Evolutionary conservation across 2,797 vertebrate genomes (phyloP).

Genomic region (Squalus acanthias): DNA sequence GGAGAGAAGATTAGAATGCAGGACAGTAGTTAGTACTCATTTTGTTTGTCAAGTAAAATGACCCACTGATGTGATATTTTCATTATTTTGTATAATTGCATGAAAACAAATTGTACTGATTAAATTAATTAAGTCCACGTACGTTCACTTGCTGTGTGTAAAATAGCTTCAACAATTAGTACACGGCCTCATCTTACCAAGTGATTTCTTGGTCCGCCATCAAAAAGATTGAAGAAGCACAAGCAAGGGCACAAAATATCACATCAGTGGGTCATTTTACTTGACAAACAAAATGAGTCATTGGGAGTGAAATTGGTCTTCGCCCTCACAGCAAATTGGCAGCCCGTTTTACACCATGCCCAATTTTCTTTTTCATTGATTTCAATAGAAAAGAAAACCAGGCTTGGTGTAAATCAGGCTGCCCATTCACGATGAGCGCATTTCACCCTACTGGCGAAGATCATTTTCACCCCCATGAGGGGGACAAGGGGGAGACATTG

Average conservation of each 20-base stretch:
- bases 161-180: neutral
- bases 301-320: neutral
- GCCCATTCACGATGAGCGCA: neutral
- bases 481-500: neutral
- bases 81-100: neutral
- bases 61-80: neutral
- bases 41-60: neutral
- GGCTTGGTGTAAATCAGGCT: neutral
- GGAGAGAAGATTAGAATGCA: neutral
- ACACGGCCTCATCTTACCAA: neutral
- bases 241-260: too few species aligned
- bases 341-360: neutral
- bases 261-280: too few species aligned
- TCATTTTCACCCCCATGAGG: neutral
- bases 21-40: neutral
- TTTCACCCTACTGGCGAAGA: neutral
- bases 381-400: neutral
- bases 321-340: neutral
- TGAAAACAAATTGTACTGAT: neutral
- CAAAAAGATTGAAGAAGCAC: neutral
- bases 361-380: neutral
- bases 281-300: neutral
- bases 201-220: neutral
- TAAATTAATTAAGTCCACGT: neutral
- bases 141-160: neutral